phyloP scores from a whole-genome alignment of 2,888 invertebrate species.

The Melinaea marsaeus region DNA sequence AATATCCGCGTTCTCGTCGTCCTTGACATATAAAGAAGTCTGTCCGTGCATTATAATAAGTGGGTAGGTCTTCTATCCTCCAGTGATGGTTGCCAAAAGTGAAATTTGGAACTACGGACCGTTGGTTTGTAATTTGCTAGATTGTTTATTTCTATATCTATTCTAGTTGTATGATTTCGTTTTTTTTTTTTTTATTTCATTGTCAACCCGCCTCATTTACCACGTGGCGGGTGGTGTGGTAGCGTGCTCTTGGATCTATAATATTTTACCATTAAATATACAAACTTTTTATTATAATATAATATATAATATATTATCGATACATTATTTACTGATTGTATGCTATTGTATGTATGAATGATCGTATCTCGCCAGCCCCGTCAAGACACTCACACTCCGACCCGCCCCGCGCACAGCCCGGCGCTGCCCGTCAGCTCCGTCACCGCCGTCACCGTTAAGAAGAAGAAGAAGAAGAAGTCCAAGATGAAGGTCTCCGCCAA shows the following conservation, averaged over 20 bases:
- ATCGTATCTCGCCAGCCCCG: conserved; percentile 44
- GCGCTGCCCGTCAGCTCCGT: conserved; percentile 64
- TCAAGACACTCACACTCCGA: conserved; percentile 56
- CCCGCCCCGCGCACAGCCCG: conserved; percentile 63
- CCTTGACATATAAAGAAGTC: too few species aligned
- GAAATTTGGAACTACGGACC: conserved; percentile 46
- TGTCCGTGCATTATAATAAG: conserved; percentile 18
- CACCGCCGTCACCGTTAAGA: conserved; percentile 49
- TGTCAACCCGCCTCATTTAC: conserved; percentile 34
- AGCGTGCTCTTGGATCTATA: neutral
- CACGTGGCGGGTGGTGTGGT: conserved; percentile 27
- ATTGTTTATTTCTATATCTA: conserved; percentile 40
- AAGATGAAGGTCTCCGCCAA: conserved; percentile 54
- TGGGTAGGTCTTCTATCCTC: conserved; percentile 28
- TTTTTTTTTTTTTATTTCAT: conserved; percentile 16
- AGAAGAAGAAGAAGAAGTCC: conserved; percentile 45
- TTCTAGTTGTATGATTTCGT: conserved; percentile 33
- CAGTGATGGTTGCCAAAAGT: conserved; percentile 53
- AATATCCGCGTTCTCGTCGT: too few species aligned
- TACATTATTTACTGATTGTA: too few species aligned
- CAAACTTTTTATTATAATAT: too few species aligned
- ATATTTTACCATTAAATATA: neutral
- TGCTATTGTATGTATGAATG: too few species aligned
- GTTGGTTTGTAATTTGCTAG: conserved; percentile 45
- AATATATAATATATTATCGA: too few species aligned